A percentile compares a stretch with the other conserved stretches of the same genome.
These are phyloP conservation scores for Romanogobio albipinnatus DNA, from an alignment of 2,113 vertebrate genomes.

Conservation along the genomic window DNA sequence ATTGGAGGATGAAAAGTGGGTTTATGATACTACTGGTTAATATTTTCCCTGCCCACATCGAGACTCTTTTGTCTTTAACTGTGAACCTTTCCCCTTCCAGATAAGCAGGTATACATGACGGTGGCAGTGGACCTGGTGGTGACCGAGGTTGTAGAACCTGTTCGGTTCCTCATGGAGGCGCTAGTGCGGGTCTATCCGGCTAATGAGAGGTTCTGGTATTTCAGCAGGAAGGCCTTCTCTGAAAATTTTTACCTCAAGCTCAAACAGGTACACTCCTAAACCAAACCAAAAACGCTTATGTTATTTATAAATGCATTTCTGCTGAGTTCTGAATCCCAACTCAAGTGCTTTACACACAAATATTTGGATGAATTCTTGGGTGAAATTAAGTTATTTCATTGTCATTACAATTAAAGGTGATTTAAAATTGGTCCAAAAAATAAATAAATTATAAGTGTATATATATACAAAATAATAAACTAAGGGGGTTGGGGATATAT, in stretches of 20 bases:
- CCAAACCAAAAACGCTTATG: no score
- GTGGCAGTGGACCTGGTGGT: slow-evolving; percentile 97
- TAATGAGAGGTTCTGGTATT: slow-evolving; percentile 98
- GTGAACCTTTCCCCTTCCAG: slow-evolving; percentile 67
- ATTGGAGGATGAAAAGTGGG: not conserved
- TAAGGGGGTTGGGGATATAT: no score
- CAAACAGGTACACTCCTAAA: slow-evolving; percentile 82
- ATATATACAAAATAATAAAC: no score
- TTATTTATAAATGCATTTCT: no score
- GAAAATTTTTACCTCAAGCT: slow-evolving; percentile 95
- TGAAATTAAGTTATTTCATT: no score
- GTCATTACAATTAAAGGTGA: no score
- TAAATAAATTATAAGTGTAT: no score
- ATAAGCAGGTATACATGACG: slow-evolving; percentile 93
- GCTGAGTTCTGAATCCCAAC: no score
- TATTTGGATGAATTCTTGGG: no score
- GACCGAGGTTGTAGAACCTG: slow-evolving; percentile 92
- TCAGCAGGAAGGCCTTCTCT: slow-evolving; percentile 94
- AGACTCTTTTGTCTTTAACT: not conserved
- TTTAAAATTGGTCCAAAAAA: no score
- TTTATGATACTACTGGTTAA: not conserved
- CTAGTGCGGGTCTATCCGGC: slow-evolving; percentile 91
- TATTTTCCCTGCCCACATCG: not conserved
- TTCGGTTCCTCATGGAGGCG: slow-evolving; percentile 91
- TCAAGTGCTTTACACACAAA: no score